phyloP scores from a whole-genome alignment of 2,888 invertebrate species.

The Megalurothrips usitatus region DNA sequence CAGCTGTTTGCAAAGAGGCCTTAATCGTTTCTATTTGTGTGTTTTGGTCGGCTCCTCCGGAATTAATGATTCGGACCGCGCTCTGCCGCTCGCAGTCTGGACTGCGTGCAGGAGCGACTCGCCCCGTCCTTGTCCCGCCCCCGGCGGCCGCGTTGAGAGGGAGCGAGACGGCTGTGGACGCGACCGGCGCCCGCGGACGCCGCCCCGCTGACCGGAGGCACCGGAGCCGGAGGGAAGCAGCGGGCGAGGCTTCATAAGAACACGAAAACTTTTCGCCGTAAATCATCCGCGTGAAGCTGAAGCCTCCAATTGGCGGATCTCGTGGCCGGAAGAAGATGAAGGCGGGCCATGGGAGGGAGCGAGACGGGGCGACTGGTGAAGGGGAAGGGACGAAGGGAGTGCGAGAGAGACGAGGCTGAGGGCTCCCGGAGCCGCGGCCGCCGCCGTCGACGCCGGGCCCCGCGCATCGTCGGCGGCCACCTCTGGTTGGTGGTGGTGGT shows the following conservation, averaged over 20 bases:
- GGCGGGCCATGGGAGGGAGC: not conserved
- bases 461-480: not conserved
- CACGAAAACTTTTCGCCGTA: constrained; percentile 12
- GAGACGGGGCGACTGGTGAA: not conserved
- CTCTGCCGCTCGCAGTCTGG: not conserved
- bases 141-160: not conserved
- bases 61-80: constrained; percentile 22
- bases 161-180: not conserved
- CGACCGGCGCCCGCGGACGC: not conserved
- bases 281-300: constrained; percentile 1
- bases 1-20: constrained; percentile 25
- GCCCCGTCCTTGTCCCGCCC: not conserved
- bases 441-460: not conserved
- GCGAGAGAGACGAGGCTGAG: too few relatives aligned
- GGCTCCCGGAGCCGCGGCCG: too few relatives aligned
- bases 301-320: constrained; percentile 24
- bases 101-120: too few relatives aligned
- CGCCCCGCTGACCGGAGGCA: not conserved
- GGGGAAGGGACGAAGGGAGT: not conserved
- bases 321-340: constrained; percentile 9
- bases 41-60: constrained; percentile 21
- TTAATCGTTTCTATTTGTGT: constrained; percentile 25
- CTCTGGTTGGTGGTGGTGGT: not conserved
- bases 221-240: not conserved
- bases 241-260: constrained; percentile 12